Evolutionary conservation across 1,140 invertebrate species (phyloP).

Genomic region (Mya arenaria): DNA sequence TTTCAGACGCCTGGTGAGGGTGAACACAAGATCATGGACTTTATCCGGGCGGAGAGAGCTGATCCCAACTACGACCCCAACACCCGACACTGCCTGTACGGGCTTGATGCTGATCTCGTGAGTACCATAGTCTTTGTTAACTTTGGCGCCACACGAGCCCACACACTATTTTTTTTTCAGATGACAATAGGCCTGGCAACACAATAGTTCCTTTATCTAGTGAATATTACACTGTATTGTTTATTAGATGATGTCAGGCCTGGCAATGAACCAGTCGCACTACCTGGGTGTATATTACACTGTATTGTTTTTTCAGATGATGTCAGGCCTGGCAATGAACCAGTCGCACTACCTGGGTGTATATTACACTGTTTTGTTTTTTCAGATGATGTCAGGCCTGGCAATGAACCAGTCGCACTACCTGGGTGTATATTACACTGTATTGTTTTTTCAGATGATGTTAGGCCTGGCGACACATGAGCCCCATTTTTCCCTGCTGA

Average conservation of each 20-base stretch:
- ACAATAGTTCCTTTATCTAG: too few species aligned
- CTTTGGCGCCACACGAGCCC: too few species aligned
- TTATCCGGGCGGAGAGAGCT: slow-evolving; percentile 93
- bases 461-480: slow-evolving; percentile 96
- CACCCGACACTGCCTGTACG: slow-evolving; percentile 96
- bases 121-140: slow-evolving; percentile 30
- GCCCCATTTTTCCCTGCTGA: slow-evolving; percentile 94
- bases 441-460: slow-evolving; percentile 86
- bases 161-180: too few species aligned
- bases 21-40: slow-evolving; percentile 99
- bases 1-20: slow-evolving; percentile 95
- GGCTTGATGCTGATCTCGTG: slow-evolving; percentile 95
- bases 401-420: too few species aligned
- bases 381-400: slow-evolving; percentile 94
- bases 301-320: too few species aligned
- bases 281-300: too few species aligned
- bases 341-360: neutral
- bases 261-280: too few species aligned
- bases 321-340: too few species aligned
- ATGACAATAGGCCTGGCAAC: too few species aligned
- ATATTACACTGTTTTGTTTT: neutral
- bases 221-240: too few species aligned
- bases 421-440: neutral
- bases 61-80: slow-evolving; percentile 92
- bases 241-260: too few species aligned